Percentiles rank a stretch among this genome's conserved stretches.
Conservation (phyloP, 2,888 invertebrate species). For the Microctonus hyperodae region DNA sequence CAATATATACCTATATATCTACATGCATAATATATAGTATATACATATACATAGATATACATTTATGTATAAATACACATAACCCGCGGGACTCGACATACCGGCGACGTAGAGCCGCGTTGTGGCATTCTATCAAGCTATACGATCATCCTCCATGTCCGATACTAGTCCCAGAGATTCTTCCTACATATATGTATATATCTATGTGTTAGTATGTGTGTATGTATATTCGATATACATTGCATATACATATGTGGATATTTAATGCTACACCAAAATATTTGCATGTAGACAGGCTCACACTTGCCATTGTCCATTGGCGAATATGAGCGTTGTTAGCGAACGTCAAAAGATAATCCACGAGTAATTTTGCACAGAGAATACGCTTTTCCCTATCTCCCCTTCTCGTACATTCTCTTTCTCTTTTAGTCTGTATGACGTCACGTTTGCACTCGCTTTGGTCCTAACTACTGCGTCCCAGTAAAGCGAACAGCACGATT, state of each 20-base stretch:
- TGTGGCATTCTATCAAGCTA: conserved; percentile 19
- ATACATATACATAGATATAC: conserved; percentile 5
- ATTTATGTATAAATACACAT: conserved; percentile 2
- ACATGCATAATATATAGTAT: conserved; percentile 15
- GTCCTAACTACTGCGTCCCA: not conserved
- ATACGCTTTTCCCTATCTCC: not conserved
- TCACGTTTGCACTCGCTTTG: conserved; percentile 1
- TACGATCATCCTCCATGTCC: conserved; percentile 17
- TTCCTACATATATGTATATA: not conserved
- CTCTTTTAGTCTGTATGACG: not conserved
- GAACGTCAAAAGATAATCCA: conserved; percentile 11
- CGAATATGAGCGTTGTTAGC: conserved; percentile 3
- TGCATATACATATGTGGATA: conserved; percentile 21
- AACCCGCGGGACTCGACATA: not conserved
- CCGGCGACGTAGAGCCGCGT: conserved; percentile 25
- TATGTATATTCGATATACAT: too few relatives aligned
- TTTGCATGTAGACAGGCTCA: not conserved
- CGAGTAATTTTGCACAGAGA: not conserved
- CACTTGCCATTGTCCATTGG: not conserved
- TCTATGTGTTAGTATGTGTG: conserved; percentile 11
- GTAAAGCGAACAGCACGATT: not conserved
- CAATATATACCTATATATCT: conserved; percentile 37
- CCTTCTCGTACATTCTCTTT: not conserved
- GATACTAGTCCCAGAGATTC: conserved; percentile 20
- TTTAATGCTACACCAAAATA: conserved; percentile 32